A percentile compares a stretch with the other conserved stretches of the same genome.
Conservation (phyloP, 30 jellyfish, hydroid and myxozoan genomes). For the Aurelia aurita complex sp. Pacific region DNA sequence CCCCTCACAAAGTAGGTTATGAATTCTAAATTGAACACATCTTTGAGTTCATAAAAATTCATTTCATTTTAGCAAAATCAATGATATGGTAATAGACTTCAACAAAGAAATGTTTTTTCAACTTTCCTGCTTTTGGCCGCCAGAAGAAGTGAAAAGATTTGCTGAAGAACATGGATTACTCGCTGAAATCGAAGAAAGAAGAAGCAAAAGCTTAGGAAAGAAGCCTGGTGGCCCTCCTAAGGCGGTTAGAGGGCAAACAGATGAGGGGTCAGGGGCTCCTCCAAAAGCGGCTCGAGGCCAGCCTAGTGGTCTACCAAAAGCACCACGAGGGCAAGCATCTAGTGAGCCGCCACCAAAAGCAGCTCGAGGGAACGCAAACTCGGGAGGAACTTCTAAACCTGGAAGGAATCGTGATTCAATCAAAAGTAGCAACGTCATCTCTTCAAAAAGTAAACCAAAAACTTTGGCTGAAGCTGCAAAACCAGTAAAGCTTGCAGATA, state of each 20-base stretch:
- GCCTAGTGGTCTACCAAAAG: slow-evolving; percentile 6
- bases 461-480: slow-evolving; percentile 28
- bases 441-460: slow-evolving; percentile 2
- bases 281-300: slow-evolving; percentile 28
- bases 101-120: slow-evolving; percentile 77
- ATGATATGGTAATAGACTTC: slow-evolving; percentile 51
- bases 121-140: slow-evolving; percentile 76
- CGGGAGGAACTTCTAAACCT: slow-evolving; percentile 4
- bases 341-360: slow-evolving; percentile 29
- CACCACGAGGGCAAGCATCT: slow-evolving; percentile 3
- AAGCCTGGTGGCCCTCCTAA: slow-evolving; percentile 32
- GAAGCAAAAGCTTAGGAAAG: slow-evolving; percentile 39
- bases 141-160: slow-evolving; percentile 49
- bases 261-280: slow-evolving; percentile 7
- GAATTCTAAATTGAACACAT: too few relatives aligned
- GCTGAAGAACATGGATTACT: slow-evolving; percentile 48
- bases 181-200: slow-evolving; percentile 26
- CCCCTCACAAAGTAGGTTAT: too few relatives aligned
- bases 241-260: not conserved
- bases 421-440: slow-evolving; percentile 13
- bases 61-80: slow-evolving; percentile 25
- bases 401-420: not conserved
- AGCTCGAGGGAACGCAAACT: slow-evolving; percentile 6
- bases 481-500: slow-evolving; percentile 3
- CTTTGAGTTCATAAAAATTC: too few relatives aligned